Evolutionary conservation across 2,797 vertebrate species (phyloP), one percentile per base, ranked within the genome.

Genomic region (Diglossa cyanea): DNA sequence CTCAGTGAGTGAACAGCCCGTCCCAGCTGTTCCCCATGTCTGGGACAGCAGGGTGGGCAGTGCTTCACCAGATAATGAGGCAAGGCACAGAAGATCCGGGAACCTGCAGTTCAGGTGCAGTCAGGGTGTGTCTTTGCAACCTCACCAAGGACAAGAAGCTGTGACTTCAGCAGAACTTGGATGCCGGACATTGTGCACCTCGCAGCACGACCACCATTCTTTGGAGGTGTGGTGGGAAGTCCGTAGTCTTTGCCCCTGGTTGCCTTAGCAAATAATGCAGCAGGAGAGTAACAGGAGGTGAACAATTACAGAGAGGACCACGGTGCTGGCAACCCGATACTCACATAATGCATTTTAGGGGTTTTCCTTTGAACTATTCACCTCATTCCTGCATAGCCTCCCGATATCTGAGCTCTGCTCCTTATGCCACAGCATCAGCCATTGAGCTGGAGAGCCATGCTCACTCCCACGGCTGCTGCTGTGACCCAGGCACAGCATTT

Each of bases 1-100:
- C 17, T 1, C 12, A 6, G 0, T 9, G 37, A 6, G 0, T 9
- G 37, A 67, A 7, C 2, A 13, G 23, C 54, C 84, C 3, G 0
- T 57, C 57, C 23, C 50, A 68, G 65, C 91, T 86, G 17, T 13
- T 66, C 8, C 0, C 39, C 55, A 0, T 7, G 17, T 25, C 63
- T 37, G 21, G 66, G 55, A n/a, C 63, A 76, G 60, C 70, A 55
- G 35, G 14, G 6, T 62, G 47, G 51, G 35, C 53, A 26, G 12
- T 7, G 2, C 9, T 9, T 6, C 40, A 5, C 17, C 71, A 35
- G 16, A 6, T 10, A 28, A 13, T 2, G 20, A 47, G 13, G 2
- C 30, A 31, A 65, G 45, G 40, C 82, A 24, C 42, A 75, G 76
- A 31, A 15, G 18, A 35, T 44, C 10, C 58, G 33, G 62, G 70